These are phyloP conservation scores for Cygnus atratus DNA, from an alignment of 2,113 vertebrate genomes.

Conservation along the genomic window DNA sequence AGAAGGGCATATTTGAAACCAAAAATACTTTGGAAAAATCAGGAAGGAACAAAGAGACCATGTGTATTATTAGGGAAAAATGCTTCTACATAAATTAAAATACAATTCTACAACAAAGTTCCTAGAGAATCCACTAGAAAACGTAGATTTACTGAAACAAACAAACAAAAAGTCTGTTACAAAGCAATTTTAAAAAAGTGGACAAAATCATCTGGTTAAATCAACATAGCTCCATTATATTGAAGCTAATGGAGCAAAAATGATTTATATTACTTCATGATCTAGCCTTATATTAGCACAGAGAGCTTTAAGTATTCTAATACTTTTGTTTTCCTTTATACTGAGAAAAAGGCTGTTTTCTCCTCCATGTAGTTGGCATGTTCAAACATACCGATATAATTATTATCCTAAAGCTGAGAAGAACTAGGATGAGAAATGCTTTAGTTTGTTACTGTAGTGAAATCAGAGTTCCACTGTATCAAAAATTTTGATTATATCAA, in stretches of 20 bases:
- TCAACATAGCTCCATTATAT: neutral
- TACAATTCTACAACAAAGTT: neutral
- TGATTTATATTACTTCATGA: neutral
- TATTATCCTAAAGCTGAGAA: neutral
- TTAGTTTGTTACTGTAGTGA: neutral
- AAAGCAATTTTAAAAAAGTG: neutral
- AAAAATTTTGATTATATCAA: neutral
- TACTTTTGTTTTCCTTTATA: neutral
- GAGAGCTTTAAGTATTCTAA: neutral
- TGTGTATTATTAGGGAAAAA: neutral
- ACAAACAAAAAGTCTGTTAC: neutral
- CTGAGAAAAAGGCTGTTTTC: neutral
- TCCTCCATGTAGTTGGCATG: neutral
- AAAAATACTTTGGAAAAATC: slow-evolving; percentile 2
- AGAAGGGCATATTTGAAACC: neutral
- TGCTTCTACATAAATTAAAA: neutral
- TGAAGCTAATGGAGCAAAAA: neutral
- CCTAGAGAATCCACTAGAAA: neutral
- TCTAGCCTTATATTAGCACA: neutral
- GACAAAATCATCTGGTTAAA: neutral
- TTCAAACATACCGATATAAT: neutral
- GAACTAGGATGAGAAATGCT: neutral
- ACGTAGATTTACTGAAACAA: neutral
- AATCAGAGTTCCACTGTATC: neutral
- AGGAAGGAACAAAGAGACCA: neutral